These are phyloP conservation scores for Campodea augens DNA, from an alignment of 1,140 invertebrate species.

Conservation along the genomic window DNA sequence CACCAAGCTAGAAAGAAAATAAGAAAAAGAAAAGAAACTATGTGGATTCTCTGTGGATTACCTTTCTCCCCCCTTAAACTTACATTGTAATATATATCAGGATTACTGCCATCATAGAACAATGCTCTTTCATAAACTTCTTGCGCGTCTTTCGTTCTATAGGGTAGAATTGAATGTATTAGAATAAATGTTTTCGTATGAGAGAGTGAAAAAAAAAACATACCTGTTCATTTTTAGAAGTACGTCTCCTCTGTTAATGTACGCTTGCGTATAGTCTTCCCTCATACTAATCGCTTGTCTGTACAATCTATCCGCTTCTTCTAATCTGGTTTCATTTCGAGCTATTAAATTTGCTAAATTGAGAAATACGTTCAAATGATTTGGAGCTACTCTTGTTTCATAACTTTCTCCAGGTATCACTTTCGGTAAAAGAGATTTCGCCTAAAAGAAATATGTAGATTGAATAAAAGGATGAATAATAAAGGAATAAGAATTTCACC, in stretches of 20 bases:
- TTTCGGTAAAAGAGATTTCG: conserved; percentile 73
- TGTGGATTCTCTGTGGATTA: no score
- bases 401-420: conserved; percentile 82
- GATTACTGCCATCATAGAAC: conserved; percentile 82
- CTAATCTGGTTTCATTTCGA: conserved; percentile 70
- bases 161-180: no score
- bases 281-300: conserved; percentile 90
- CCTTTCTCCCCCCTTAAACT: conserved; percentile 21
- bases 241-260: conserved; percentile 91
- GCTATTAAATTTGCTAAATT: conserved; percentile 89
- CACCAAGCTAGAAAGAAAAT: conserved; percentile 63
- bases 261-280: conserved; percentile 90
- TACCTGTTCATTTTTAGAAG: conserved; percentile 75
- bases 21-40: no score
- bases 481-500: no score
- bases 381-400: conserved; percentile 84
- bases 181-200: no score
- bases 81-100: conserved; percentile 94
- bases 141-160: conserved; percentile 73
- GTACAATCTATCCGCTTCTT: conserved; percentile 85
- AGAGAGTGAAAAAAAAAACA: no score
- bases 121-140: conserved; percentile 85
- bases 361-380: conserved; percentile 87
- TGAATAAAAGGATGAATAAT: no score
- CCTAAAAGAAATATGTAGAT: conserved; percentile 32